A percentile compares a stretch with the other conserved stretches of the same genome.
phyloP scores from a whole-genome alignment of 2,113 vertebrate genomes.

The Scartelaos histophorus region DNA sequence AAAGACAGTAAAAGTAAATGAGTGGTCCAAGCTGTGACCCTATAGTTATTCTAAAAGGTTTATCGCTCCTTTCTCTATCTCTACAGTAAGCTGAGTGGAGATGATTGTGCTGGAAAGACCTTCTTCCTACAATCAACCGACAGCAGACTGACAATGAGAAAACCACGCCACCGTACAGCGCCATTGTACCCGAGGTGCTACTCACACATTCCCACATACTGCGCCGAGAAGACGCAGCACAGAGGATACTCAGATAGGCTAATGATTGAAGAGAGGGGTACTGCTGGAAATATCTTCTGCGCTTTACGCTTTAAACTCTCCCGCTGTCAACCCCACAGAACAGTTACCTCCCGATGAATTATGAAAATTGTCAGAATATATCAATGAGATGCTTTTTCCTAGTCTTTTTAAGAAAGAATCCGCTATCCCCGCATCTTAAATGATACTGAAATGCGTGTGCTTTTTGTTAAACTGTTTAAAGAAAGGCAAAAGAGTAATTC shows the following conservation, averaged over 20 bases:
- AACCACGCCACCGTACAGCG: constrained; percentile 34
- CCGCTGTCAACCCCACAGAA: neutral
- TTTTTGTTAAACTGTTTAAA: too few species aligned
- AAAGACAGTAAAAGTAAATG: constrained; percentile 23
- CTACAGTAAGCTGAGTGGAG: constrained; percentile 28
- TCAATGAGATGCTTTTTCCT: neutral
- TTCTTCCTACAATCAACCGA: constrained; percentile 60
- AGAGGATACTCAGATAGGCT: constrained; percentile 14
- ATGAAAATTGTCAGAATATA: neutral
- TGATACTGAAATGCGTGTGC: too few species aligned
- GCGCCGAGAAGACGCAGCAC: constrained; percentile 14
- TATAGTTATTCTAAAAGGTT: constrained; percentile 30
- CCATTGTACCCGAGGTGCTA: constrained; percentile 41
- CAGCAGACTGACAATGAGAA: constrained; percentile 67
- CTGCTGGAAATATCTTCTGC: neutral
- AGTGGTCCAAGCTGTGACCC: constrained; percentile 15
- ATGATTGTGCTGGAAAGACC: constrained; percentile 59
- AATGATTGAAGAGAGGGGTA: constrained; percentile 6
- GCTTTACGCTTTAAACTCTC: neutral
- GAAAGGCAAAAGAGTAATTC: too few species aligned
- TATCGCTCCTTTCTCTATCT: constrained; percentile 13
- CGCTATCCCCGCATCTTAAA: too few species aligned
- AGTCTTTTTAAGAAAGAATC: neutral
- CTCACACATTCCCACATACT: constrained; percentile 10
- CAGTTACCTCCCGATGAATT: neutral